Percentiles rank a stretch among this genome's conserved stretches.
Conservation (phyloP, 2,888 invertebrate species). For the Chaitophorus viminalis region DNA sequence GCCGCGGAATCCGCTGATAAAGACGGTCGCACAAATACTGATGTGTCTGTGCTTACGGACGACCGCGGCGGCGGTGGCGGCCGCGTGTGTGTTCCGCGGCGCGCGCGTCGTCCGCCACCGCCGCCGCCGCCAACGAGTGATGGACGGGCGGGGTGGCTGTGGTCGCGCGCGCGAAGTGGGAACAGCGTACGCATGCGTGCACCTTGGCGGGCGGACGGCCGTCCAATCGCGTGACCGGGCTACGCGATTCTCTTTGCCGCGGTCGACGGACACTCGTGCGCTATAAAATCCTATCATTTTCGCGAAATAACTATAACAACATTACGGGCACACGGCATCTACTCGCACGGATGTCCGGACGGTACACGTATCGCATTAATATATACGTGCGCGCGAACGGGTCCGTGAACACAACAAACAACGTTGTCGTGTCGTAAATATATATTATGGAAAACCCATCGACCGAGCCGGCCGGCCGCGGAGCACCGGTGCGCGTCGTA, state of each 20-base stretch:
- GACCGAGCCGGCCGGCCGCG: no score
- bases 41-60: conserved; percentile 66
- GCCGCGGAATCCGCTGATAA: conserved; percentile 12
- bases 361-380: not conserved
- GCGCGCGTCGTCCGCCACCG: conserved; percentile 63
- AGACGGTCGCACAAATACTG: conserved; percentile 65
- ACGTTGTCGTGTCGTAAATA: not conserved
- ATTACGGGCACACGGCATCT: not conserved
- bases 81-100: conserved; percentile 65
- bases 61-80: conserved; percentile 68
- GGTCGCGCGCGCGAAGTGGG: conserved; percentile 68
- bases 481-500: not conserved
- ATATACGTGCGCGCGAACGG: not conserved
- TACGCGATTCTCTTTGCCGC: not conserved
- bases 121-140: no score
- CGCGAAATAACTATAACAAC: not conserved
- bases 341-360: not conserved
- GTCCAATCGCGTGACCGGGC: conserved; percentile 44
- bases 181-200: conserved; percentile 38
- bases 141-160: conserved; percentile 64
- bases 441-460: not conserved
- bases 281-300: conserved; percentile 13
- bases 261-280: not conserved
- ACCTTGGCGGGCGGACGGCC: not conserved
- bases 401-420: no score